Evolutionary conservation across 2,888 invertebrate species (phyloP).

Genomic region (Selenia dentaria): DNA sequence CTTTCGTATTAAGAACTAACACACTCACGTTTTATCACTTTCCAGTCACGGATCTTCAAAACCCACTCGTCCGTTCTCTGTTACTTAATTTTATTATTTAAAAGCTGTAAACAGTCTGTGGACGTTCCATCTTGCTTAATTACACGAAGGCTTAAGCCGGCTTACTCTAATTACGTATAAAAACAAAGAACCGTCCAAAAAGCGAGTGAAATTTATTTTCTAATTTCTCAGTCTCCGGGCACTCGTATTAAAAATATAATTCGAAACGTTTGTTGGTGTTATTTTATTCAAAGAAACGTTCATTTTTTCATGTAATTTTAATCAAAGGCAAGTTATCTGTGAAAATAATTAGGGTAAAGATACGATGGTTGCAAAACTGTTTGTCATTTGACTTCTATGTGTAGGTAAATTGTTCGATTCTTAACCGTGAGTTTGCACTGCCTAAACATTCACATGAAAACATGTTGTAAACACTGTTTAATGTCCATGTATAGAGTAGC

Average conservation of each 20-base stretch:
- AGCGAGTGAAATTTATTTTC: slow-evolving; percentile 66
- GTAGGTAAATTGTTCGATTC: slow-evolving; percentile 1
- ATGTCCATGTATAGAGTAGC: no score
- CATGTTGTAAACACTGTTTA: no score
- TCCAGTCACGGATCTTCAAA: slow-evolving; percentile 2
- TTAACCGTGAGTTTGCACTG: no score
- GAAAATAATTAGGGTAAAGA: background rate
- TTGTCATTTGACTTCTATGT: slow-evolving; percentile 3
- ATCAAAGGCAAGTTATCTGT: slow-evolving; percentile 19
- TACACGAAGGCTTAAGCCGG: slow-evolving; percentile 59
- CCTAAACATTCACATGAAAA: no score
- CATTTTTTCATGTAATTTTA: slow-evolving; percentile 13
- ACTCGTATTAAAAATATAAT: slow-evolving; percentile 67
- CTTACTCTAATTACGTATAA: slow-evolving; percentile 76
- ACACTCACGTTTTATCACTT: no score
- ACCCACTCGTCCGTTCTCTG: slow-evolving; percentile 9
- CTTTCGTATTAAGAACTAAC: no score
- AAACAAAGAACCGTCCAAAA: slow-evolving; percentile 72
- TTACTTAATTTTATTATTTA: slow-evolving; percentile 32
- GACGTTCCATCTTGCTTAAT: slow-evolving; percentile 69
- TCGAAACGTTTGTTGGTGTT: slow-evolving; percentile 46
- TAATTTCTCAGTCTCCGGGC: slow-evolving; percentile 63
- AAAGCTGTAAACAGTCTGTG: slow-evolving; percentile 29
- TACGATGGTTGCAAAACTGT: slow-evolving; percentile 2
- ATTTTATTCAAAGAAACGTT: slow-evolving; percentile 14